Percentiles rank a stretch among this genome's conserved stretches.
phyloP scores from a whole-genome alignment of 2,113 vertebrate species.

The Shinisaurus crocodilurus region DNA sequence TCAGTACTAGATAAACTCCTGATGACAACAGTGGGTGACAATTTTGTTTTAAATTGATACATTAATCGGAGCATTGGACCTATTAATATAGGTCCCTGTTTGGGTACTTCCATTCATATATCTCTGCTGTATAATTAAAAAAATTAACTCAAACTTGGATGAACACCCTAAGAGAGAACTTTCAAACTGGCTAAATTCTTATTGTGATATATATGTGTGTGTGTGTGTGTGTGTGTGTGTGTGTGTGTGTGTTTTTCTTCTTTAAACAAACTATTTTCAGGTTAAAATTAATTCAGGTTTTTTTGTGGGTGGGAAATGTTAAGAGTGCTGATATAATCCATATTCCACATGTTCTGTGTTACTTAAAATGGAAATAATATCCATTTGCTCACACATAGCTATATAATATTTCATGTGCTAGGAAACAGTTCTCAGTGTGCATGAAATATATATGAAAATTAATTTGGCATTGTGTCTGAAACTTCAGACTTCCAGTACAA shows the following conservation, averaged over 20 bases:
- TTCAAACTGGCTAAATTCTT: not conserved
- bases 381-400: slow-evolving; percentile 15
- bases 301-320: slow-evolving; percentile 35
- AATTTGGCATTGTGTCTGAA: slow-evolving; percentile 47
- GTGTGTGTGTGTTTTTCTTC: not conserved
- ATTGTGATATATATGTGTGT: not conserved
- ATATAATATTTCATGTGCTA: slow-evolving; percentile 52
- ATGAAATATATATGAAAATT: slow-evolving; percentile 27
- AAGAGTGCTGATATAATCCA: slow-evolving; percentile 27
- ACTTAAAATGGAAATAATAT: slow-evolving; percentile 46
- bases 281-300: slow-evolving; percentile 22
- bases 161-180: not conserved
- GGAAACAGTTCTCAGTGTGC: slow-evolving; percentile 41
- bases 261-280: not conserved
- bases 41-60: not conserved
- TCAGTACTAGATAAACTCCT: not conserved
- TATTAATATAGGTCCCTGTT: not conserved
- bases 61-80: not conserved
- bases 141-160: not conserved
- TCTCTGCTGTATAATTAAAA: not conserved
- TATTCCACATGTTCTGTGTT: slow-evolving; percentile 57
- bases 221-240: too few relatives aligned
- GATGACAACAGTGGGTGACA: not conserved
- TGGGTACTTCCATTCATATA: not conserved
- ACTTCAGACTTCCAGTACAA: slow-evolving; percentile 45